These are phyloP conservation scores for Pangasius larnaudii DNA, from an alignment of 2,797 vertebrate genomes.

Conservation along the genomic window DNA sequence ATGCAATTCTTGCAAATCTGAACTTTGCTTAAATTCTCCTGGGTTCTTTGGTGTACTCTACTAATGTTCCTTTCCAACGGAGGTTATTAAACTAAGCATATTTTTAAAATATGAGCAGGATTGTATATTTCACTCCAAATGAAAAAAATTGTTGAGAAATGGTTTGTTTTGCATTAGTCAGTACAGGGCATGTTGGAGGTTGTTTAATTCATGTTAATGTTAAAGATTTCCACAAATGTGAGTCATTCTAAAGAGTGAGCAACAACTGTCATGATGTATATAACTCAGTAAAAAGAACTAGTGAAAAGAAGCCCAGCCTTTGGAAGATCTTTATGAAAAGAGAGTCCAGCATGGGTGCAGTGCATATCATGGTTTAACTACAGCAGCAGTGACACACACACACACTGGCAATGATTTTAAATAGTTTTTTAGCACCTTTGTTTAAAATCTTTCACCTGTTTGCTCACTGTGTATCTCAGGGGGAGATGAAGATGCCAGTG, in stretches of 20 bases:
- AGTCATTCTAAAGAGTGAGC: neutral
- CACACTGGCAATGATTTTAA: neutral
- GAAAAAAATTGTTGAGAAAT: neutral
- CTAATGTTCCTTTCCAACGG: neutral
- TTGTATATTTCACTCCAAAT: neutral
- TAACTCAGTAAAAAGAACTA: neutral
- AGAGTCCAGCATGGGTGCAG: neutral
- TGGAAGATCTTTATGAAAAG: neutral
- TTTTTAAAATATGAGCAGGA: neutral
- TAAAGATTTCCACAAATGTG: neutral
- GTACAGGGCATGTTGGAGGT: neutral
- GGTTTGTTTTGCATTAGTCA: neutral
- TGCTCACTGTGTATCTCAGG: constrained; percentile 69
- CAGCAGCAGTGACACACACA: neutral
- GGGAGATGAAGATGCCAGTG: constrained; percentile 92
- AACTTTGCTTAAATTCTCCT: neutral
- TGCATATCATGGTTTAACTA: neutral
- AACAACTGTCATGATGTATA: neutral
- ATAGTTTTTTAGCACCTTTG: too few relatives aligned
- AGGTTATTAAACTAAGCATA: neutral
- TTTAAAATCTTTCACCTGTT: neutral
- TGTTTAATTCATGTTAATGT: neutral
- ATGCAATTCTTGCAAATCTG: neutral
- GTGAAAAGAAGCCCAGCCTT: neutral
- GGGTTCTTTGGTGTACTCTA: neutral